Conservation (phyloP, 2,797 vertebrate species). For the Melanotaenia nigrans region DNA sequence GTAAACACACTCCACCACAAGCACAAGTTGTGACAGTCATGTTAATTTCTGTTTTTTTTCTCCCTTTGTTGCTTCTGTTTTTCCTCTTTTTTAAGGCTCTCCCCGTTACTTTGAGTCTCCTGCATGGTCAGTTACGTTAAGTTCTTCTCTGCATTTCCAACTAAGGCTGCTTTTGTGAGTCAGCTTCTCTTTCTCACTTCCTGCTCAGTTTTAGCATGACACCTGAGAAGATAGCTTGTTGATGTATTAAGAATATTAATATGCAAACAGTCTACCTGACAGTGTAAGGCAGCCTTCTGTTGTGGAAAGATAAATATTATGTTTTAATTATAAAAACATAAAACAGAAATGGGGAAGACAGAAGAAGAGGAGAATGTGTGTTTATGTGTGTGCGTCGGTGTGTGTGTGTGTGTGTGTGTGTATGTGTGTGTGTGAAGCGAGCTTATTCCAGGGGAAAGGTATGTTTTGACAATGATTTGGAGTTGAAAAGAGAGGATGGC, state of each 20-base stretch:
- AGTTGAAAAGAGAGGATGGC: constrained; percentile 79
- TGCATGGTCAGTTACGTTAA: constrained; percentile 28
- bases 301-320: constrained; percentile 89
- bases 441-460: constrained; percentile 78
- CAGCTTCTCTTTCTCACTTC: constrained; percentile 66
- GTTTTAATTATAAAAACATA: constrained; percentile 91
- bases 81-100: constrained; percentile 12
- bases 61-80: not conserved
- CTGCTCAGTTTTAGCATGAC: constrained; percentile 75
- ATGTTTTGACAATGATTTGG: constrained; percentile 79
- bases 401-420: not conserved
- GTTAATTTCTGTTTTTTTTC: constrained; percentile 54
- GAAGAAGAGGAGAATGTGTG: constrained; percentile 57
- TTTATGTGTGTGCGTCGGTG: constrained; percentile 16
- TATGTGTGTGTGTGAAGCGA: constrained; percentile 29
- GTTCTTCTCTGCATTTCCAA: constrained; percentile 41
- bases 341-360: constrained; percentile 81
- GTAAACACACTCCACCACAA: constrained; percentile 36
- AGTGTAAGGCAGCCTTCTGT: constrained; percentile 87
- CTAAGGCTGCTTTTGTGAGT: constrained; percentile 42
- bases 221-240: constrained; percentile 83
- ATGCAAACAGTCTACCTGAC: constrained; percentile 87
- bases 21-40: constrained; percentile 39
- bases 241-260: constrained; percentile 88
- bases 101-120: not conserved